Conservation (phyloP, 2,888 invertebrate genomes). For the Trichopoda pennipes region DNA sequence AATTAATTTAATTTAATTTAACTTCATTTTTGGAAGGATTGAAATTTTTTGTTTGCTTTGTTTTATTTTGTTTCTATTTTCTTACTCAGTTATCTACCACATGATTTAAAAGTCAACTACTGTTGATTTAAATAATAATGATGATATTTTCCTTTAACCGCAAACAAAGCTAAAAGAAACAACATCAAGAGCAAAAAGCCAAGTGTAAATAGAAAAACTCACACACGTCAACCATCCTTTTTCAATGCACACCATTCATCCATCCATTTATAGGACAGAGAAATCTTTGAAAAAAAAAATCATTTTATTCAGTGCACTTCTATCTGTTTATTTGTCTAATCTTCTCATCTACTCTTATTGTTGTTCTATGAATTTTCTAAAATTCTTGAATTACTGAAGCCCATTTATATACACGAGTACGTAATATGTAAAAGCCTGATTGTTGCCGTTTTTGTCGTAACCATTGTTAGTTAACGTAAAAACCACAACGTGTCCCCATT, state of each 20-base stretch:
- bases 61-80: neutral
- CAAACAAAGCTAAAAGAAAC: constrained; percentile 9
- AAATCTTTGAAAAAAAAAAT: neutral
- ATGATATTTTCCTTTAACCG: constrained; percentile 17
- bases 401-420: neutral
- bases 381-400: constrained; percentile 22
- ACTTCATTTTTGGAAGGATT: too few species aligned
- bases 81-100: neutral
- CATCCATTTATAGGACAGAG: constrained; percentile 22
- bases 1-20: too few species aligned
- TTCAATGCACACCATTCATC: constrained; percentile 21
- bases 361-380: constrained; percentile 24
- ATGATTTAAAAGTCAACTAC: neutral
- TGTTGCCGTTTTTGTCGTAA: constrained; percentile 11
- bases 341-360: constrained; percentile 17
- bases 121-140: constrained; percentile 22
- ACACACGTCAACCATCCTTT: constrained; percentile 1
- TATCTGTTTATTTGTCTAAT: constrained; percentile 12
- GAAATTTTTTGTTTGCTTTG: too few species aligned
- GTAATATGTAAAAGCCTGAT: neutral
- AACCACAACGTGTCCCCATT: constrained; percentile 66
- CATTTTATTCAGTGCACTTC: constrained; percentile 11
- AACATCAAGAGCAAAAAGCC: neutral
- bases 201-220: constrained; percentile 7
- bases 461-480: constrained; percentile 61